Evolutionary conservation across 2,113 vertebrate species (phyloP).

Genomic region (Neogobius melanostomus): DNA sequence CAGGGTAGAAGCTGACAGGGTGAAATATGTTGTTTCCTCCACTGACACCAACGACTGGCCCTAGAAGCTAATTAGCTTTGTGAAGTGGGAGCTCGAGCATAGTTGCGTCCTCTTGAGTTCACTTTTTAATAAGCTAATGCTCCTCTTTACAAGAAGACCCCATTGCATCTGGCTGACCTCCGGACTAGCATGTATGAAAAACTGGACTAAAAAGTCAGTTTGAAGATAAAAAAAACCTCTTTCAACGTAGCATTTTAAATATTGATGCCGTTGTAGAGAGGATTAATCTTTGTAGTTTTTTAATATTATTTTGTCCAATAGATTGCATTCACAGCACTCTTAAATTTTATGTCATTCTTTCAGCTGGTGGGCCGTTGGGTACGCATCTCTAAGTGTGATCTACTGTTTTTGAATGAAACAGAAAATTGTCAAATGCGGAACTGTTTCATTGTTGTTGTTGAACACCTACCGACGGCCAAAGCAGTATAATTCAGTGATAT

Average conservation of each 20-base stretch:
- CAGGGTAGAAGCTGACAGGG: slow-evolving; percentile 57
- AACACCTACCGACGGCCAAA: too few relatives aligned
- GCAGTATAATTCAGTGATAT: too few relatives aligned
- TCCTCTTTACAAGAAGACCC: slow-evolving; percentile 67
- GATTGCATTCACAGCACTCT: too few relatives aligned
- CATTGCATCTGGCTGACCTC: slow-evolving; percentile 61
- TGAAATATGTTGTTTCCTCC: slow-evolving; percentile 69
- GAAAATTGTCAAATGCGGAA: too few relatives aligned
- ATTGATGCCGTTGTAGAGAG: slow-evolving; percentile 25
- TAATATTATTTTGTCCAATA: too few relatives aligned
- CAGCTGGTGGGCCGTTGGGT: too few relatives aligned
- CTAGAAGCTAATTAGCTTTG: slow-evolving; percentile 71
- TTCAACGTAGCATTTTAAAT: slow-evolving; percentile 40
- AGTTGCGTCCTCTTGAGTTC: slow-evolving; percentile 58
- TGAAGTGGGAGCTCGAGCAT: slow-evolving; percentile 55
- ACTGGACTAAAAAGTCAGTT: slow-evolving; percentile 35
- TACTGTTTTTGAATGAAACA: too few relatives aligned
- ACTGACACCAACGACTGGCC: slow-evolving; percentile 61
- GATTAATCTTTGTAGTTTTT: too few relatives aligned
- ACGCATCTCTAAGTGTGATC: too few relatives aligned
- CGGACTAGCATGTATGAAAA: slow-evolving; percentile 64
- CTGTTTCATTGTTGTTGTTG: too few relatives aligned
- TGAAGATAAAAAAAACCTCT: slow-evolving; percentile 10
- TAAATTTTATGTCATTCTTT: too few relatives aligned
- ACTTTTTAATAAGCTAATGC: slow-evolving; percentile 76